Conservation (phyloP, 2,888 invertebrate genomes). For the Amphipyra berbera region DNA sequence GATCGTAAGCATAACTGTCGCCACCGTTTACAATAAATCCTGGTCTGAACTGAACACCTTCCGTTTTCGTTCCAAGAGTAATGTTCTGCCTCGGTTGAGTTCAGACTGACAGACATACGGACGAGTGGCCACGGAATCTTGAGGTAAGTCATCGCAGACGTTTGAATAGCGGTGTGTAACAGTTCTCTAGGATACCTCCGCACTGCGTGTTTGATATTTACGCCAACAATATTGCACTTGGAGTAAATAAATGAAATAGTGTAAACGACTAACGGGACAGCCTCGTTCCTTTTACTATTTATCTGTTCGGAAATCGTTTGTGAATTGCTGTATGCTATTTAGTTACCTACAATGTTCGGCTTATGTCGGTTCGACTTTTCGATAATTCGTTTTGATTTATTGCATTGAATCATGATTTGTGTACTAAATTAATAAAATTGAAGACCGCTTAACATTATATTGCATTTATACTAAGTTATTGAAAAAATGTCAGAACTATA, state of each 20-base stretch:
- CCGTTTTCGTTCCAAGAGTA: constrained; percentile 45
- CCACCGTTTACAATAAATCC: constrained; percentile 36
- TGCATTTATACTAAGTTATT: no score
- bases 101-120: constrained; percentile 18
- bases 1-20: constrained; percentile 14
- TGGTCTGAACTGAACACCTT: constrained; percentile 24
- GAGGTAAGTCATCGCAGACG: constrained; percentile 30
- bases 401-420: no score
- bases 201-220: constrained; percentile 43
- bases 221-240: constrained; percentile 43
- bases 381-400: no score
- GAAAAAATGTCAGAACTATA: no score
- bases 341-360: background rate
- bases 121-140: constrained; percentile 23
- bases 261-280: constrained; percentile 46
- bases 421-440: no score
- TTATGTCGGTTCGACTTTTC: background rate
- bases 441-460: no score
- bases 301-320: constrained; percentile 14
- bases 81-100: constrained; percentile 13
- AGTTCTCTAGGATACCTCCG: constrained; percentile 35
- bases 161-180: constrained; percentile 48
- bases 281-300: constrained; percentile 21
- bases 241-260: constrained; percentile 47
- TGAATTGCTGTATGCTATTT: constrained; percentile 14